Base-by-base conservation (phyloP, 2,113 vertebrate species). In the Megaleporinus macrocephalus region DNA sequence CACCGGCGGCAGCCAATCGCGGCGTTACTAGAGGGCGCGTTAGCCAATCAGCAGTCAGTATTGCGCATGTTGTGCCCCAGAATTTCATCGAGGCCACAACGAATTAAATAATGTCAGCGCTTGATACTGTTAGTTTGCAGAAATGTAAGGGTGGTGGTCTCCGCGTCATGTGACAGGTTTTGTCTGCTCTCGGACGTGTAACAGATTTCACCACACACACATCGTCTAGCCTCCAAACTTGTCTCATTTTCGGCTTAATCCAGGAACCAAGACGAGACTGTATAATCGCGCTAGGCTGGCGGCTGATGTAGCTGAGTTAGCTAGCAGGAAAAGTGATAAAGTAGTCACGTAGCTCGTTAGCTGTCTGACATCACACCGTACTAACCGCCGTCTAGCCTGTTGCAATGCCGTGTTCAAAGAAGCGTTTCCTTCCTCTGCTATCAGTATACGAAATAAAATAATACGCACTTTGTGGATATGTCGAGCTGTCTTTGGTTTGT, bases 31-130 rank as follows among this genome's bases (percentile, higher is more conserved):
- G 0, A 4, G 24, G 5, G 68, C 26, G n/a, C 4, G 3, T 24
- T 51, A 81, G 66, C 94, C 15, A 95, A 94, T 93, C n/a, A 70
- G 0, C 26, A 66, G 27, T 14, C 68, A 57, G 69, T 53, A 55
- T 77, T 79, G 71, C 33, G 18, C 22, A 51, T 70, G 44, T 27
- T 78, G 78, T 81, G 81, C 76, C 61, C 22, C 27, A 80, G 41
- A 29, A 68, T 26, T 80, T 22, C 86, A 86, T 72, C 55, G 73
- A 77, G 65, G 62, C 80, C 61, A 78, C 78, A 59, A 69, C 80
- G 72, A 73, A 68, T 76, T 73, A 69, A 81, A 76, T 72, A 24
- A 72, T 73, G 69, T 73, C 51, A 29, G 59, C n/a, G 59, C 68
- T 57, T 14, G 22, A 51, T 73, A 61, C 14, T 55, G 27, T 73